Base-by-base conservation (phyloP, 2,888 invertebrate species). In the Sarcophaga variegata region DNA sequence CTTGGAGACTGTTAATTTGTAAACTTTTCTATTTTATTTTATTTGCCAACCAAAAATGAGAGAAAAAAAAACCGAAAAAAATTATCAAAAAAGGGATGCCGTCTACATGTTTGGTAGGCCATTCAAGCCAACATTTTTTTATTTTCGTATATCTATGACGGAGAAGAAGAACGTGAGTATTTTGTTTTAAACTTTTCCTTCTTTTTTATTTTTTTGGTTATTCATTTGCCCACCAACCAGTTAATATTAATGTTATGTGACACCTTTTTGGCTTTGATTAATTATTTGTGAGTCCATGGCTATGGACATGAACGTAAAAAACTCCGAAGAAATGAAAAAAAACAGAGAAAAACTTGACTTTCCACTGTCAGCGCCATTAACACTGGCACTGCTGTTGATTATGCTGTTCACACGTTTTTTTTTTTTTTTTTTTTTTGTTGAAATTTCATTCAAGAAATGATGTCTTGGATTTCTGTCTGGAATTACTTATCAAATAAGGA, bases 201-300 rank as follows among this genome's bases (percentile, higher is more conserved):
- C 47, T 22, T 37, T 14, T 47, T 47, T 20, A 14, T 12, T 63
- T 20, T 63, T 54, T 59, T 45, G 54, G 70, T 66, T 54, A 37
- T 66, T 67, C 45, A 62, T 78, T 78, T 69, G 10, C 20, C 20
- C 20, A 45, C 12, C 47, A 69, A 69, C 54, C 75, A 81, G 83
- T 87, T 87, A 81, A 84, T 81, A 87, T 87, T 87, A 87, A 87
- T 84, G 87, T 81, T 76, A 81, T 78, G 87, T 81, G 81, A 79
- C 81, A 87, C 87, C 83, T 87, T 87, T 84, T 81, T 84, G 81
- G 64, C 87, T 87, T 84, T 84, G 83, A 87, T 84, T 81, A 87
- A 87, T 87, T 87, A 87, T 87, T 79, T 47, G 81, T 62, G 63
- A 63, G 54, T 80, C 66, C 17, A 75, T 37, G 37, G 37, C 37